Percentiles rank a stretch among this genome's conserved stretches.
These are phyloP conservation scores for Cordilura impudica DNA, from an alignment of 2,888 invertebrate species.

Conservation along the genomic window DNA sequence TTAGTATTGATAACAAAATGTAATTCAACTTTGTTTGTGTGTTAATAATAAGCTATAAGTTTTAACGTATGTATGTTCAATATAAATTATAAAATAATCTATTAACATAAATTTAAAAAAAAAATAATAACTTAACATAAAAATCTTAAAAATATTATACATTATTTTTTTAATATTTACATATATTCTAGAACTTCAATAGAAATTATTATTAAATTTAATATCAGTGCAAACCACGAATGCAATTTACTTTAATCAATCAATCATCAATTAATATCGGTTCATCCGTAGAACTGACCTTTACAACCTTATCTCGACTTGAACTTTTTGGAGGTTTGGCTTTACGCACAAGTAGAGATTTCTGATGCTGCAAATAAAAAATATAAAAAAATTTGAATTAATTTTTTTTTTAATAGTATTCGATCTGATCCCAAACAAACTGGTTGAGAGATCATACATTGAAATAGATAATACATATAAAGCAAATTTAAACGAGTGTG, in stretches of 20 bases:
- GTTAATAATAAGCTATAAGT: neutral
- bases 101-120: neutral
- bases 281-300: conserved; percentile 37
- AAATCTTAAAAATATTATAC: neutral
- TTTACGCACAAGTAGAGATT: conserved; percentile 53
- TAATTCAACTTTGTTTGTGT: neutral
- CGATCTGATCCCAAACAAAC: too few species aligned
- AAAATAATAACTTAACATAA: neutral
- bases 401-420: too few species aligned
- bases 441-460: too few species aligned
- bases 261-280: conserved; percentile 59
- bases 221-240: neutral
- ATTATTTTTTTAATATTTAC: neutral
- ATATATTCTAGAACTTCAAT: conserved; percentile 24
- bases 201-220: conserved; percentile 13
- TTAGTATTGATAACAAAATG: neutral
- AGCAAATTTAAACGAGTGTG: too few species aligned
- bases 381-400: too few species aligned
- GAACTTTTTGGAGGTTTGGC: conserved; percentile 4
- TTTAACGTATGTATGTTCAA: neutral
- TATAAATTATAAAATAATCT: neutral
- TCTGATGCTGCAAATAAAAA: conserved; percentile 53
- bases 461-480: too few species aligned
- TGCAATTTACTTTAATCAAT: conserved; percentile 7
- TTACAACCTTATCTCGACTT: neutral